phyloP scores from a whole-genome alignment of 2,113 vertebrate species.

The Tauraco erythrolophus region DNA sequence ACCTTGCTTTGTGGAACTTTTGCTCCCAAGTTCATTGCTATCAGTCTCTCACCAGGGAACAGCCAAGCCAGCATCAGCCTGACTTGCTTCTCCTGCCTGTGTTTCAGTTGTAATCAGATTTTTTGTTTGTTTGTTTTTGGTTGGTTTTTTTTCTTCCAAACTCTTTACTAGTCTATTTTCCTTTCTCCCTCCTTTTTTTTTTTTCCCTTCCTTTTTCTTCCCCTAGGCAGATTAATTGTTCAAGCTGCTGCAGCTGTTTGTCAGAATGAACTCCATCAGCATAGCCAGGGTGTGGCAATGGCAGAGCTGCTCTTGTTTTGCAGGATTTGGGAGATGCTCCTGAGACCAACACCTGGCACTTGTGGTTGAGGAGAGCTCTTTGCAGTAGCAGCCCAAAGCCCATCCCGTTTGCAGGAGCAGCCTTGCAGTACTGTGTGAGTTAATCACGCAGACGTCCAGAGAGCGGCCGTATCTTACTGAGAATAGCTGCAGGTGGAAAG shows the following conservation, averaged over 20 bases:
- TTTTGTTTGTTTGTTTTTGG: not conserved
- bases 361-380: not conserved
- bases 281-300: not conserved
- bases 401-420: not conserved
- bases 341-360: not conserved
- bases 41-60: not conserved
- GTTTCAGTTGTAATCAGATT: not conserved
- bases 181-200: not conserved
- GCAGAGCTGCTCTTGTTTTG: not conserved
- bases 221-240: not conserved
- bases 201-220: too few species aligned
- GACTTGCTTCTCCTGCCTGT: not conserved
- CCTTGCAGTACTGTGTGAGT: not conserved
- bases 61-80: not conserved
- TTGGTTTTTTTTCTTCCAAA: not conserved
- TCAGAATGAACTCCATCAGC: not conserved
- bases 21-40: not conserved
- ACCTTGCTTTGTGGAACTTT: conserved; percentile 4
- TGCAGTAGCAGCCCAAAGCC: not conserved
- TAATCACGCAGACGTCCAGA: not conserved
- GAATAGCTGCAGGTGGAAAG: not conserved
- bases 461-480: not conserved
- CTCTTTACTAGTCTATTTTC: not conserved
- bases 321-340: not conserved
- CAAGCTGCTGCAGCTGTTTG: not conserved